phyloP scores from a whole-genome alignment of 2,797 vertebrate genomes.

The Urophycis tenuis region DNA sequence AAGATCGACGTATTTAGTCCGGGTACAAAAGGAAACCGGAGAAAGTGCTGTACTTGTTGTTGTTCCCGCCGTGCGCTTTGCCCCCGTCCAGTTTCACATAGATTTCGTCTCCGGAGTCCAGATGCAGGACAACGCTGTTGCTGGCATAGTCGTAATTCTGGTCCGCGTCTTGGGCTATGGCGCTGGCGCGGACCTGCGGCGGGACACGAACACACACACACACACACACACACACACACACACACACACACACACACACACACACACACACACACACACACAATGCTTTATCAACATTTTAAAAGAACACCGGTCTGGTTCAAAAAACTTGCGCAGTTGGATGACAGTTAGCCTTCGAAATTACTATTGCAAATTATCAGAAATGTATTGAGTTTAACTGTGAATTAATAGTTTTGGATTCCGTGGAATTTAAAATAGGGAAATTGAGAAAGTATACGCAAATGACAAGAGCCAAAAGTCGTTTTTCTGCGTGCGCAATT shows the following conservation, averaged over 20 bases:
- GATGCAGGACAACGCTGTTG: constrained; percentile 96
- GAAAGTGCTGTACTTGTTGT: constrained; percentile 99
- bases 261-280: too few species aligned
- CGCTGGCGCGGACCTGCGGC: constrained; percentile 90
- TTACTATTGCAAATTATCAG: not conserved
- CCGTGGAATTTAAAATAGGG: not conserved
- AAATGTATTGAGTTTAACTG: not conserved
- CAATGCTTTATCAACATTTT: not conserved
- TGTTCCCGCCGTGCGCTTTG: constrained; percentile 97
- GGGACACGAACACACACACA: too few species aligned
- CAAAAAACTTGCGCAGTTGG: not conserved
- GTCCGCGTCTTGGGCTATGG: constrained; percentile 95
- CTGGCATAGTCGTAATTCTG: constrained; percentile 99
- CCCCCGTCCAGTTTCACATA: constrained; percentile 98
- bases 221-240: too few species aligned
- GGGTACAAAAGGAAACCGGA: constrained; percentile 97
- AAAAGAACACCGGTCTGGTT: not conserved
- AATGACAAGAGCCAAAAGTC: not conserved
- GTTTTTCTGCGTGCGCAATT: not conserved
- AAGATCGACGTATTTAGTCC: constrained; percentile 72
- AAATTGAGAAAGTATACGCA: too few species aligned
- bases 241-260: too few species aligned
- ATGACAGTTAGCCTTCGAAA: not conserved
- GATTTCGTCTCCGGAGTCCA: constrained; percentile 92
- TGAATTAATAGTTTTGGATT: not conserved